A percentile compares a stretch with the other conserved stretches of the same genome.
These are phyloP conservation scores for Thryonomys swinderianus DNA, from an alignment of 2,113 vertebrate species.

Conservation along the genomic window DNA sequence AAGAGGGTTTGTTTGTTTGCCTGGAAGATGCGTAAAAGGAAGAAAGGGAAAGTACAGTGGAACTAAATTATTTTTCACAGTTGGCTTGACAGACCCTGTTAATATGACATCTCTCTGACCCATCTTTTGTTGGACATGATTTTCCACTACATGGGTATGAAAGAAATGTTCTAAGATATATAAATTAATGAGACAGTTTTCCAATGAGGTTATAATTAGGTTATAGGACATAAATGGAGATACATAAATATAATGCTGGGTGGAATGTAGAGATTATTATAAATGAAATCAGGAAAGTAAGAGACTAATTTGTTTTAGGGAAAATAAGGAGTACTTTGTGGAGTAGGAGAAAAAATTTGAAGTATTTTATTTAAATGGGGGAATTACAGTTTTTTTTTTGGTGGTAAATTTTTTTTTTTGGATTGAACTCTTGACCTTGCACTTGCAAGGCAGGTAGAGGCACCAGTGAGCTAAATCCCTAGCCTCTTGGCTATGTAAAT, in stretches of 20 bases:
- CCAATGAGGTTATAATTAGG: not conserved
- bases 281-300: not conserved
- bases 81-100: slow-evolving; percentile 1
- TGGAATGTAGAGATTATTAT: not conserved
- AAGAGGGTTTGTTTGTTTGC: slow-evolving; percentile 18
- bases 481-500: not conserved
- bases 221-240: not conserved
- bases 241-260: not conserved
- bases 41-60: not conserved
- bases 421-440: too few species aligned
- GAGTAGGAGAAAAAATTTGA: not conserved
- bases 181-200: not conserved
- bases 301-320: not conserved
- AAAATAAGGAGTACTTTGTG: slow-evolving; percentile 38
- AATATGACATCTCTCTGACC: not conserved
- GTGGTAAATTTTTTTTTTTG: not conserved
- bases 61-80: not conserved
- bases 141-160: not conserved
- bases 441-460: too few species aligned
- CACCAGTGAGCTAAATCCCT: too few species aligned
- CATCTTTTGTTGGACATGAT: not conserved
- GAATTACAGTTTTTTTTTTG: not conserved
- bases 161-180: slow-evolving; percentile 25
- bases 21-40: not conserved
- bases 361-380: slow-evolving; percentile 31